These are phyloP conservation scores for Dolichopus griseipennis DNA, from an alignment of 2,888 invertebrate genomes.

Conservation along the genomic window DNA sequence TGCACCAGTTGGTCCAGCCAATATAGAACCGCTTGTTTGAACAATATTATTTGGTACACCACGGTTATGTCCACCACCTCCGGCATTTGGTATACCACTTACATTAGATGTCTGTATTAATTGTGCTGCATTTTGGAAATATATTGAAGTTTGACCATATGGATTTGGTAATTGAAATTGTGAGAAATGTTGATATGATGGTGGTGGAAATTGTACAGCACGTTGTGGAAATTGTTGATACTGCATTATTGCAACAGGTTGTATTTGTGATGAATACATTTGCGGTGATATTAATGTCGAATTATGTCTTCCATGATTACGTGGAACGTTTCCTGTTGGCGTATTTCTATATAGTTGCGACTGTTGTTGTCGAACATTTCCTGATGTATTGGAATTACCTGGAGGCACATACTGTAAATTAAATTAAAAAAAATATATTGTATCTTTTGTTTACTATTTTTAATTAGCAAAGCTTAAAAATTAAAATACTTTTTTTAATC, in stretches of 20 bases:
- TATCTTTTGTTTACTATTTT: not conserved
- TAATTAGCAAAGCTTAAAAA: not conserved
- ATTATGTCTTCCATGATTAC: constrained; percentile 24
- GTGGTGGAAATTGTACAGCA: constrained; percentile 21
- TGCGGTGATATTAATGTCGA: constrained; percentile 21
- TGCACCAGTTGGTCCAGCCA: not conserved
- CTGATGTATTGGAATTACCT: constrained; percentile 16
- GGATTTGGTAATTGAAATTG: constrained; percentile 31
- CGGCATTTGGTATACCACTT: not conserved
- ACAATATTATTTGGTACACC: constrained; percentile 8
- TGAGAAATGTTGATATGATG: constrained; percentile 23
- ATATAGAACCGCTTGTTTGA: not conserved
- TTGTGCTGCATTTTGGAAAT: not conserved
- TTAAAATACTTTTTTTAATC: constrained; percentile 17
- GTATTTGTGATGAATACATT: constrained; percentile 33
- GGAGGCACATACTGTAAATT: constrained; percentile 11
- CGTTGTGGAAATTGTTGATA: constrained; percentile 31
- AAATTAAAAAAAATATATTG: not conserved
- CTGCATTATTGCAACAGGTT: constrained; percentile 32
- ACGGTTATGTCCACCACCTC: constrained; percentile 5
- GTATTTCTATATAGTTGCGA: constrained; percentile 34
- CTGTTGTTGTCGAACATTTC: constrained; percentile 20
- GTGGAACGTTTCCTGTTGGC: constrained; percentile 28
- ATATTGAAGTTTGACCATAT: constrained; percentile 23
- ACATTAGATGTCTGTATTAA: not conserved